Evolutionary conservation across 1,140 invertebrate genomes (phyloP), one percentile per base, ranked within the genome.

Genomic region (Yoshiicerus persimilis): DNA sequence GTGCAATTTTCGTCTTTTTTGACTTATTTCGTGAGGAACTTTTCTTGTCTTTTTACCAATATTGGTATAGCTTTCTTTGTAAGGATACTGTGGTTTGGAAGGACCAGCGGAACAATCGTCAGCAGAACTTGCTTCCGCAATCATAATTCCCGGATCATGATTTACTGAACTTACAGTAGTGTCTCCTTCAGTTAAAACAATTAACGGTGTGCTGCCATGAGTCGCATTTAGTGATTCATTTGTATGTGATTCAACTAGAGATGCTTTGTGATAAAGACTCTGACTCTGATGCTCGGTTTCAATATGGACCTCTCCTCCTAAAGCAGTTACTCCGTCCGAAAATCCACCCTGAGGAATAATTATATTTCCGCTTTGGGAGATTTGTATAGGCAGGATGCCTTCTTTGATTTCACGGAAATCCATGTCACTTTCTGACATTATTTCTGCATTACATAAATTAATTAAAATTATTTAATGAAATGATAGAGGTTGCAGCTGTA

Each of bases 1-100:
- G 25, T 80, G 86, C 20, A 87, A 25, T 36, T 56, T 87, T 32
- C 75, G 16, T n/a, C 86, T 36, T 62, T 87, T 87, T 6, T 62
- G 66, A 83, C 23, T 80, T 5, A 87, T 39, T 16, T 87, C 86
- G 11, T 30, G 27, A 10, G 30, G n/a, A 4, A 4, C 5, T 27
- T 80, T 32, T 13, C 77, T 16, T 3, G n/a, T 30, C 32, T 23
- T 36, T 83, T 41, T 83, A 5, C 38, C 32, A 6, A 6, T 4
- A 13, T 16, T 64, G 4, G 11, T 64, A 20, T 9, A 4, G 6
- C 62, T 64, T 64, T n/a, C n/a, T n/a, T n/a, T n/a, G n/a, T n/a
- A n/a, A n/a, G 1, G 25, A 64, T n/a, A 25, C 1, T 64, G 25
- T 1, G 4, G 62, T 64, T 64, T 64, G 25, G 62, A 64, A 9